A percentile compares a stretch with the other conserved stretches of the same genome.
Evolutionary conservation across 2,888 invertebrate genomes (phyloP).

Genomic region (Drosophila nr. perissopoda): DNA sequence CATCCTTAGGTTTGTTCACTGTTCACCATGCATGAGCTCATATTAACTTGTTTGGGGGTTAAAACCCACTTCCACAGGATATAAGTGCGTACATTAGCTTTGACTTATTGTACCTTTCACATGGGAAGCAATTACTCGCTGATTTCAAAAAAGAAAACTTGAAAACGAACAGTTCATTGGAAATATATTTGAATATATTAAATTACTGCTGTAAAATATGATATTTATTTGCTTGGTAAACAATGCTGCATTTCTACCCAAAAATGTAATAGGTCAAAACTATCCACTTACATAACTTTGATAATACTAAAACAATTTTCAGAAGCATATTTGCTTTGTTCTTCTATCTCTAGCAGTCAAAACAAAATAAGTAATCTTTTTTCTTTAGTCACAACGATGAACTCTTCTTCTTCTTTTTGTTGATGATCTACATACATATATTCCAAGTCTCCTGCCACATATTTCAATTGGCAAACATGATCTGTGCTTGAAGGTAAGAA

Average conservation of each 20-base stretch:
- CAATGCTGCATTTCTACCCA: not conserved
- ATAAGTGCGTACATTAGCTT: constrained; percentile 13
- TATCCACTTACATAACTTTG: not conserved
- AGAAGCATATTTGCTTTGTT: too few species aligned
- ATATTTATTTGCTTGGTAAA: not conserved
- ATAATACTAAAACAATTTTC: not conserved
- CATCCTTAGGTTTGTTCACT: not conserved
- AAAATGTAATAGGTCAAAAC: not conserved
- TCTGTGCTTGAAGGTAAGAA: not conserved
- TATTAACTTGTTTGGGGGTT: constrained; percentile 2
- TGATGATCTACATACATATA: too few species aligned
- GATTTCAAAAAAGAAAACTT: not conserved
- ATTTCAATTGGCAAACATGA: too few species aligned
- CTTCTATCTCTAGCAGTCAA: too few species aligned
- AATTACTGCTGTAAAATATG: not conserved
- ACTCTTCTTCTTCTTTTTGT: too few species aligned
- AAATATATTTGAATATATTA: not conserved
- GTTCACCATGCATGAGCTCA: constrained; percentile 6
- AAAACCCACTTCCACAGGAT: constrained; percentile 17
- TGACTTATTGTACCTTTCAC: constrained; percentile 1
- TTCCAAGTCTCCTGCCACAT: too few species aligned
- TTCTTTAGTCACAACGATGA: too few species aligned
- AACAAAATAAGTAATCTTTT: too few species aligned
- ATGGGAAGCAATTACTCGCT: too few species aligned
- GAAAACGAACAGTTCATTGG: not conserved